These are phyloP conservation scores for Lithobates sylvaticus DNA, from an alignment of 2,797 vertebrate genomes.

Conservation along the genomic window DNA sequence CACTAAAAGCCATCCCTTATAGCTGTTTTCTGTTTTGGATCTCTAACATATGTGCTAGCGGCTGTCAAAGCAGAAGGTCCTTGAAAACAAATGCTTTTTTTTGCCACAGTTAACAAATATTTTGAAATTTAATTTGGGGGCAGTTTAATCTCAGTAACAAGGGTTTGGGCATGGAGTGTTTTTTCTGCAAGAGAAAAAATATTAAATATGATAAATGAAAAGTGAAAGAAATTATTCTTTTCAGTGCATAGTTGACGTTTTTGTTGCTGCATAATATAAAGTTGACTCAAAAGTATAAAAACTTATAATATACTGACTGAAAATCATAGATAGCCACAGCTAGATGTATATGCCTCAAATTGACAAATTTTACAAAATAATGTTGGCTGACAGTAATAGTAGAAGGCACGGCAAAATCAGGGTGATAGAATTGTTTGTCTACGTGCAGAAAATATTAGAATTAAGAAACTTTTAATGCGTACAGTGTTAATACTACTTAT, in stretches of 20 bases:
- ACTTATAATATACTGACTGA: too few species aligned
- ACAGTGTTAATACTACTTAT: too few species aligned
- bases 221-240: neutral
- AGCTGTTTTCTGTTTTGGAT: conserved; percentile 36
- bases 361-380: neutral
- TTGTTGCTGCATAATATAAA: neutral
- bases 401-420: too few species aligned
- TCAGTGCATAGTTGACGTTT: neutral
- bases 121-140: conserved; percentile 29
- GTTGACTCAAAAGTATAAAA: neutral
- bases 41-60: conserved; percentile 56
- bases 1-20: conserved; percentile 18
- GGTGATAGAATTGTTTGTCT: too few species aligned
- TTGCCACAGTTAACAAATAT: conserved; percentile 10
- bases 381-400: too few species aligned
- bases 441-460: too few species aligned
- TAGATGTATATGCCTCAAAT: neutral
- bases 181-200: neutral
- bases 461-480: too few species aligned
- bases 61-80: conserved; percentile 55
- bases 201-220: neutral
- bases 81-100: conserved; percentile 41
- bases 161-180: neutral
- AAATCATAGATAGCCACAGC: too few species aligned
- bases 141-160: conserved; percentile 10